Conservation (phyloP, 2,797 vertebrate genomes). For the Sebastolobus alascanus region DNA sequence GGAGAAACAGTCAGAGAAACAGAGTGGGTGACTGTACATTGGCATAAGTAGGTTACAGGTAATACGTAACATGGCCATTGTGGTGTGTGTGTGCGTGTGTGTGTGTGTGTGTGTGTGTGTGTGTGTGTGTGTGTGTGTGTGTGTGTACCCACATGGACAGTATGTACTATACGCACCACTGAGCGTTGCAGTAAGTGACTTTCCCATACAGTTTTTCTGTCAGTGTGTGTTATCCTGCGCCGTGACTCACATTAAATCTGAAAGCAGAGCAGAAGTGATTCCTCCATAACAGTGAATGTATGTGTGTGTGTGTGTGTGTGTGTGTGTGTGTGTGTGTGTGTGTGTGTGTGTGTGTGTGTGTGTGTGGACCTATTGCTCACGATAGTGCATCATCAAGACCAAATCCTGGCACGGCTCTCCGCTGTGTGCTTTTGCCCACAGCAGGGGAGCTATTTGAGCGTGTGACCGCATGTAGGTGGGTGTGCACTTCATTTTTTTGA, state of each 20-base stretch:
- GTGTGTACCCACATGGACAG: not conserved
- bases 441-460: conserved; percentile 59
- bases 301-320: not conserved
- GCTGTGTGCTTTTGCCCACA: conserved; percentile 53
- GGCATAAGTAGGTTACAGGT: conserved; percentile 67
- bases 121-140: conserved; percentile 25
- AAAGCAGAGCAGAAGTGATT: conserved; percentile 52
- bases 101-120: conserved; percentile 15
- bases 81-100: conserved; percentile 10
- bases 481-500: conserved; percentile 53
- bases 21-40: conserved; percentile 54
- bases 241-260: conserved; percentile 61
- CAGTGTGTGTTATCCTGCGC: conserved; percentile 29
- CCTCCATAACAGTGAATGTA: conserved; percentile 9
- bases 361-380: conserved; percentile 29
- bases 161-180: conserved; percentile 48
- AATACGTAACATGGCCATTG: conserved; percentile 2
- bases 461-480: conserved; percentile 59
- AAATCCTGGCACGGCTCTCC: conserved; percentile 28
- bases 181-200: conserved; percentile 27
- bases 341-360: conserved; percentile 17
- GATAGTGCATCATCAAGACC: conserved; percentile 27
- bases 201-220: conserved; percentile 19
- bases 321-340: not conserved
- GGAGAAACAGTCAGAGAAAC: conserved; percentile 37